Evolutionary conservation across 2,113 vertebrate species (phyloP).

Genomic region (Gobio gobio): DNA sequence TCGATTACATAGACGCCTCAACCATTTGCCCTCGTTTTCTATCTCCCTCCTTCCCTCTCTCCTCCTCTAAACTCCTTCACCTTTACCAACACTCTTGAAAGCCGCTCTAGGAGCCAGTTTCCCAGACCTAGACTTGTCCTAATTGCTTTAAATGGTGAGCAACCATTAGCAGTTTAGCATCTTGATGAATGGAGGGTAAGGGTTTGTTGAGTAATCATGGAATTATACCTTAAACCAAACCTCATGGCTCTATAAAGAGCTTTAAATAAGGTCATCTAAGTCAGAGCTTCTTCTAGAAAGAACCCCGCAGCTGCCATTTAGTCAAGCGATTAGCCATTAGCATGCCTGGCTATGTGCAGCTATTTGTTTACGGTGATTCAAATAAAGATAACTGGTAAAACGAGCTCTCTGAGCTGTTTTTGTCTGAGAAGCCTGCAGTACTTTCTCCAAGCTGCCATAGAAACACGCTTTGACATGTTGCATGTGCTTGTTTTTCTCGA

Average conservation of each 20-base stretch:
- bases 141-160: background rate
- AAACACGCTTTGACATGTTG: constrained; percentile 38
- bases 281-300: constrained; percentile 1
- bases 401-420: constrained; percentile 16
- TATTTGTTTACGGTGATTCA: constrained; percentile 42
- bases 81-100: constrained; percentile 6
- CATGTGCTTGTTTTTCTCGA: constrained; percentile 20
- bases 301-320: background rate
- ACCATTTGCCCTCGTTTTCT: constrained; percentile 13
- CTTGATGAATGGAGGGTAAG: background rate
- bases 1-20: constrained; percentile 64
- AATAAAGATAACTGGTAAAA: constrained; percentile 44
- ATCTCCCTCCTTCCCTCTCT: constrained; percentile 13
- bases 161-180: background rate
- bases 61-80: constrained; percentile 32
- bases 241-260: background rate
- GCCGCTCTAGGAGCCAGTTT: background rate
- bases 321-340: background rate
- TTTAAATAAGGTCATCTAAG: background rate
- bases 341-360: constrained; percentile 37
- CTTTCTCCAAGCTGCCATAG: constrained; percentile 40
- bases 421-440: constrained; percentile 9
- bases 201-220: background rate
- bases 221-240: constrained; percentile 16
- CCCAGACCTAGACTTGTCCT: background rate